Evolutionary conservation across 2,113 vertebrate species (phyloP).

Genomic region (Puntigrus tetrazona): DNA sequence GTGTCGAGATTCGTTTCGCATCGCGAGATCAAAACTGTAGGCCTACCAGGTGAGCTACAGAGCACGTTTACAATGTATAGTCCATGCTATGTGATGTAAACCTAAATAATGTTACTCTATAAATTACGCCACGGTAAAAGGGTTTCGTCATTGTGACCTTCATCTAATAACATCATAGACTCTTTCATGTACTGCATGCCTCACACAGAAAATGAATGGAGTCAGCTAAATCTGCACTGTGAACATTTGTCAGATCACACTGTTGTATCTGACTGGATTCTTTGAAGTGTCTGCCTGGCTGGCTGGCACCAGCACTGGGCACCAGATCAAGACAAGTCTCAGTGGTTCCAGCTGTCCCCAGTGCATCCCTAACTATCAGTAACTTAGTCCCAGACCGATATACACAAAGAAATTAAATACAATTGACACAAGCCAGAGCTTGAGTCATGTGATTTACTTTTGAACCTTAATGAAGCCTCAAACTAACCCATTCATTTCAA

Average conservation of each 20-base stretch:
- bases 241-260: slow-evolving; percentile 17
- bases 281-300: slow-evolving; percentile 19
- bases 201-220: neutral
- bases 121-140: neutral
- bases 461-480: neutral
- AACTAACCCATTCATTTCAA: neutral
- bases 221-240: slow-evolving; percentile 5
- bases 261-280: slow-evolving; percentile 5
- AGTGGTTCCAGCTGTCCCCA: slow-evolving; percentile 28
- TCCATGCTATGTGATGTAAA: neutral
- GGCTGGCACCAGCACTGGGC: slow-evolving; percentile 10
- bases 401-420: neutral
- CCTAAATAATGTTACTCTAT: neutral
- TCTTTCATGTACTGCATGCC: neutral
- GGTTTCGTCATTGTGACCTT: neutral
- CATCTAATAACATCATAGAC: neutral
- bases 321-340: slow-evolving; percentile 8
- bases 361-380: neutral
- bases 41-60: neutral
- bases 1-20: neutral
- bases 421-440: neutral
- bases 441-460: neutral
- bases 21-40: neutral
- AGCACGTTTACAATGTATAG: neutral
- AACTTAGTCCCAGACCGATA: neutral